These are phyloP conservation scores for Saiga tatarica DNA, from an alignment of 2,113 vertebrate species.

Conservation along the genomic window DNA sequence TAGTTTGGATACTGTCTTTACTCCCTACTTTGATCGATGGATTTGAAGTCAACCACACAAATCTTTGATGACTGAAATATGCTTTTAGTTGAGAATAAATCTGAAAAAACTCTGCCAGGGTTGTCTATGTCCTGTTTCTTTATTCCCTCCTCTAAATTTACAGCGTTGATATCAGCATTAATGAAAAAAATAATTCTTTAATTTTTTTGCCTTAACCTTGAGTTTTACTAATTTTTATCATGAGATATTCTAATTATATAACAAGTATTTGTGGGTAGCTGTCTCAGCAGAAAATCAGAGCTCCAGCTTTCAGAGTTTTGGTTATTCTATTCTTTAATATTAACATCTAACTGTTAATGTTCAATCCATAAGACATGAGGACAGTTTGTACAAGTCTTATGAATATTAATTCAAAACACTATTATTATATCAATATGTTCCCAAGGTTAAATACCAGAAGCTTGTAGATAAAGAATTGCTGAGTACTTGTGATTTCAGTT, in stretches of 20 bases:
- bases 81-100: background rate
- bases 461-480: background rate
- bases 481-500: background rate
- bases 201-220: background rate
- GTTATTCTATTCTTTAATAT: conserved; percentile 26
- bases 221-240: background rate
- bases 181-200: background rate
- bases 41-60: background rate
- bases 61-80: background rate
- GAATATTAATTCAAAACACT: conserved; percentile 15
- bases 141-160: background rate
- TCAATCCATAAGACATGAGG: conserved; percentile 1
- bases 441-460: conserved; percentile 26
- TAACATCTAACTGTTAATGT: conserved; percentile 60
- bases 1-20: background rate
- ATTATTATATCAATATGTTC: background rate
- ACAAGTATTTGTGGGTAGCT: background rate
- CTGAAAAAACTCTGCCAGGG: background rate
- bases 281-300: conserved; percentile 51
- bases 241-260: background rate
- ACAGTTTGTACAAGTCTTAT: conserved; percentile 36
- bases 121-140: background rate
- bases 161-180: background rate
- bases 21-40: background rate
- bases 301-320: background rate